Conservation (phyloP, 1,140 invertebrate species). For the Bombus haemorrhoidalis region DNA sequence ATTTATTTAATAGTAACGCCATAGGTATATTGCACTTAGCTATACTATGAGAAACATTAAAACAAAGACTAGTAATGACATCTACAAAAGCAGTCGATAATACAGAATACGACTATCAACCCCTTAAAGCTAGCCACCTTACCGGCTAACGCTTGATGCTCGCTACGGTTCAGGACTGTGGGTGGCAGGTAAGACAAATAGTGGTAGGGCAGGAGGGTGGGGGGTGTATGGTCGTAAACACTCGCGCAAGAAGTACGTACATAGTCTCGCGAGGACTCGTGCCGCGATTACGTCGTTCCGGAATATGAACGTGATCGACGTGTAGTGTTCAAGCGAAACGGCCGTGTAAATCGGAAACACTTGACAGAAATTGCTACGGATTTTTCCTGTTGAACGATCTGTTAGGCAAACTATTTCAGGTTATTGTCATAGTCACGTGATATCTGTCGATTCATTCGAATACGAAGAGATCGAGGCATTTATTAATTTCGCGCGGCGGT, state of each 20-base stretch:
- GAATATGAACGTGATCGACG: constrained; percentile 7
- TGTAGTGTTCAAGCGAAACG: background rate
- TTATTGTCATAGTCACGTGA: no score
- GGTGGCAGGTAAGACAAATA: constrained; percentile 46
- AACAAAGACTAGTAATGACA: background rate
- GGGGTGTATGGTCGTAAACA: constrained; percentile 29
- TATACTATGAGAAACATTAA: background rate
- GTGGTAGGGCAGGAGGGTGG: background rate
- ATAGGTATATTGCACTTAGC: background rate
- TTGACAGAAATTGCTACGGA: background rate
- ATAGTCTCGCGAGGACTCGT: constrained; percentile 52
- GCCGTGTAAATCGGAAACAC: background rate
- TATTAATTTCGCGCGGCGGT: background rate
- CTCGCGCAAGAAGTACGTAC: constrained; percentile 38
- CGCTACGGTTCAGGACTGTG: constrained; percentile 19
- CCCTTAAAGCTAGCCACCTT: background rate
- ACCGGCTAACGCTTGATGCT: constrained; percentile 13
- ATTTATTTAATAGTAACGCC: background rate
- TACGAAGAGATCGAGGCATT: background rate
- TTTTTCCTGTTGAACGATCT: background rate
- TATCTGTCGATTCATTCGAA: background rate
- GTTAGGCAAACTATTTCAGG: no score
- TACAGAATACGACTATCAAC: background rate
- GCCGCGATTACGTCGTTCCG: constrained; percentile 45
- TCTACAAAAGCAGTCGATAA: constrained; percentile 1